Evolutionary conservation across 2,888 invertebrate species (phyloP).

Genomic region (Drepana falcataria): DNA sequence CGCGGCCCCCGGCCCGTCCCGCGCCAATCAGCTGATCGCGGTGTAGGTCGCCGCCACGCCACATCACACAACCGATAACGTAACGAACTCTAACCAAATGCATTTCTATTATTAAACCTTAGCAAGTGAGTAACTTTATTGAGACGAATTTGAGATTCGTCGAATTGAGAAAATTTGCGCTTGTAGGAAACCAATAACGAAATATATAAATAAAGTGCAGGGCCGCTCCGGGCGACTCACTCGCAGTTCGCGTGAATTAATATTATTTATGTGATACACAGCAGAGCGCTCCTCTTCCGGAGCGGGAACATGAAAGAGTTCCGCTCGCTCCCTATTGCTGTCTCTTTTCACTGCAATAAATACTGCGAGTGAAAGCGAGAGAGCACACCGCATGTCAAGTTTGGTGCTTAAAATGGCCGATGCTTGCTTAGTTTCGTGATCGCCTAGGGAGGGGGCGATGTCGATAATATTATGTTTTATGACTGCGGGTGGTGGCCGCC

Average conservation of each 20-base stretch:
- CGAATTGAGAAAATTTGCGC: no score
- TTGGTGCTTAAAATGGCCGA: conserved; percentile 72
- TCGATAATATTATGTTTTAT: conserved; percentile 77
- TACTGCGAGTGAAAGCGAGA: conserved; percentile 8
- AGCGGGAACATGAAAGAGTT: conserved; percentile 59
- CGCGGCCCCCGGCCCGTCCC: conserved; percentile 34
- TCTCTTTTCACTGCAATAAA: conserved; percentile 31
- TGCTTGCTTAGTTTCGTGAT: conserved; percentile 74
- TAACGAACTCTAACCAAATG: neutral
- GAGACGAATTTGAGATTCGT: no score
- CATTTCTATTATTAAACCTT: no score
- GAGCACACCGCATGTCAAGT: conserved; percentile 55
- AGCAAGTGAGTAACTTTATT: no score
- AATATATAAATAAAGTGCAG: neutral
- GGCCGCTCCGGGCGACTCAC: conserved; percentile 1
- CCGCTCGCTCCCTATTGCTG: conserved; percentile 40
- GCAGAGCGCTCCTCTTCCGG: conserved; percentile 52
- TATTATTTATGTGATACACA: conserved; percentile 44
- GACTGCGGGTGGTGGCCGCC: conserved; percentile 57
- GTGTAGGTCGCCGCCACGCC: conserved; percentile 38
- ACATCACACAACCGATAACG: conserved; percentile 9
- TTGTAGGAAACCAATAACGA: no score
- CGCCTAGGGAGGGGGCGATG: conserved; percentile 73
- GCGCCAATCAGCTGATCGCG: conserved; percentile 71
- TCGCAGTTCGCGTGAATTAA: conserved; percentile 8